Evolutionary conservation across 2,888 invertebrate genomes (phyloP).

Genomic region (Drosophila tanythrix): DNA sequence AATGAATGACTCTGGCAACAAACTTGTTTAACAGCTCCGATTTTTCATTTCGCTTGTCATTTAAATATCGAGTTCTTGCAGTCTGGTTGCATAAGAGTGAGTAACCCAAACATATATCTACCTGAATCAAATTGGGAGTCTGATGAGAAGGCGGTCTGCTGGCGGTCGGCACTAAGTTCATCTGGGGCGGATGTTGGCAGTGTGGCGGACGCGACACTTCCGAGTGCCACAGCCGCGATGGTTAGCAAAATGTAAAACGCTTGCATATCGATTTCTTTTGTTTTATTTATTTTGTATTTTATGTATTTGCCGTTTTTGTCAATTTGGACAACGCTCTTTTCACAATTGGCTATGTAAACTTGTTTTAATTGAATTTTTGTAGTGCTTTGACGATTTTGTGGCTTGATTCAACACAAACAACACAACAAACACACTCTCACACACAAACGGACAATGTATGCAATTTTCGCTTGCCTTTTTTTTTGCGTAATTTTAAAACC

Average conservation of each 20-base stretch:
- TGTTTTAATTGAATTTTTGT: slow-evolving; percentile 68
- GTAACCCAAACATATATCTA: slow-evolving; percentile 26
- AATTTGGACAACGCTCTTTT: slow-evolving; percentile 41
- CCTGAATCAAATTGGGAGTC: slow-evolving; percentile 52
- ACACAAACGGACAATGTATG: slow-evolving; percentile 21
- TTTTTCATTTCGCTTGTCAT: slow-evolving; percentile 41
- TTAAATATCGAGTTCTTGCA: slow-evolving; percentile 76
- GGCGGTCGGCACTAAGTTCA: slow-evolving; percentile 33
- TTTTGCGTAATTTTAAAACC: slow-evolving; percentile 79
- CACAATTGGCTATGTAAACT: slow-evolving; percentile 65
- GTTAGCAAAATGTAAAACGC: slow-evolving; percentile 65
- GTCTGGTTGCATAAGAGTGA: slow-evolving; percentile 55
- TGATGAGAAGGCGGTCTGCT: slow-evolving; percentile 31
- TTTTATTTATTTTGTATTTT: slow-evolving; percentile 6
- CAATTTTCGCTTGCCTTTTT: slow-evolving; percentile 54
- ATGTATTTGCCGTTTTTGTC: slow-evolving; percentile 10
- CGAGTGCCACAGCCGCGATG: slow-evolving; percentile 72
- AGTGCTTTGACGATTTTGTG: slow-evolving; percentile 46
- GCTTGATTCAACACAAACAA: slow-evolving; percentile 51
- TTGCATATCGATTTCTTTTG: slow-evolving; percentile 64
- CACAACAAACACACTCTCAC: slow-evolving; percentile 23
- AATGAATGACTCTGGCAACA: slow-evolving; percentile 68
- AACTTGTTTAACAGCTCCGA: slow-evolving; percentile 58
- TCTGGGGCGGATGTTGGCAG: slow-evolving; percentile 53
- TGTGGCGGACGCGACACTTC: slow-evolving; percentile 73